These are phyloP conservation scores for Drosophila tsacasi DNA, from an alignment of 1,140 invertebrate species.

Conservation along the genomic window DNA sequence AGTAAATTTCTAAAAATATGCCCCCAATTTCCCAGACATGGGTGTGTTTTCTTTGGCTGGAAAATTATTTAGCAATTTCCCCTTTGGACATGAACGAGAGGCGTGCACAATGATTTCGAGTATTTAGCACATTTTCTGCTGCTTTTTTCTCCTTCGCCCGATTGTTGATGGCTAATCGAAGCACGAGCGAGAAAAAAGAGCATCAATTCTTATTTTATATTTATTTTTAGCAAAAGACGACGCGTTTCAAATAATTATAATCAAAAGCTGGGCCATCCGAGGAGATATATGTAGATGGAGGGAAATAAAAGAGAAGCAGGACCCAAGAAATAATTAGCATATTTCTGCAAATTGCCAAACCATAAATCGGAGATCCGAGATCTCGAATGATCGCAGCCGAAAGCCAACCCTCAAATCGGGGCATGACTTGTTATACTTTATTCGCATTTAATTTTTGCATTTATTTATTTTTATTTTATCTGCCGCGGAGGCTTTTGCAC, in stretches of 20 bases:
- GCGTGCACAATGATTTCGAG: conserved; percentile 45
- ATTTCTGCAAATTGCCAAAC: conserved; percentile 67
- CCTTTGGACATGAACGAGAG: conserved; percentile 45
- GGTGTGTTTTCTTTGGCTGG: conserved; percentile 3
- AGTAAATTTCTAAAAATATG: neutral
- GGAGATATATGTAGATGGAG: conserved; percentile 8
- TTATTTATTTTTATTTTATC: conserved; percentile 12
- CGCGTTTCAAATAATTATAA: conserved; percentile 63
- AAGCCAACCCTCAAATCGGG: conserved; percentile 26
- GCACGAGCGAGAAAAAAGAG: conserved; percentile 54
- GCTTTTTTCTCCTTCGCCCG: conserved; percentile 3
- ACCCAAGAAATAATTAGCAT: conserved; percentile 64
- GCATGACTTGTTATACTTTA: conserved; percentile 26
- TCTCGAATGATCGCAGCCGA: conserved; percentile 28
- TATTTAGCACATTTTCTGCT: conserved; percentile 70
- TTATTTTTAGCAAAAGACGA: conserved; percentile 68
- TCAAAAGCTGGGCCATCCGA: conserved; percentile 24
- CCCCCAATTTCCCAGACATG: neutral
- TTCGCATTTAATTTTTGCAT: conserved; percentile 8
- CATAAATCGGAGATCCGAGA: conserved; percentile 48
- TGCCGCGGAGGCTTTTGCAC: conserved; percentile 61
- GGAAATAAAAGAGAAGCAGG: conserved; percentile 5
- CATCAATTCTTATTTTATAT: conserved; percentile 34
- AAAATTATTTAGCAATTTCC: conserved; percentile 9
- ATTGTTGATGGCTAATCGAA: conserved; percentile 49